Percentiles rank a stretch among this genome's conserved stretches.
Evolutionary conservation across 2,113 vertebrate genomes (phyloP).

Genomic region (Rhinoderma darwinii): DNA sequence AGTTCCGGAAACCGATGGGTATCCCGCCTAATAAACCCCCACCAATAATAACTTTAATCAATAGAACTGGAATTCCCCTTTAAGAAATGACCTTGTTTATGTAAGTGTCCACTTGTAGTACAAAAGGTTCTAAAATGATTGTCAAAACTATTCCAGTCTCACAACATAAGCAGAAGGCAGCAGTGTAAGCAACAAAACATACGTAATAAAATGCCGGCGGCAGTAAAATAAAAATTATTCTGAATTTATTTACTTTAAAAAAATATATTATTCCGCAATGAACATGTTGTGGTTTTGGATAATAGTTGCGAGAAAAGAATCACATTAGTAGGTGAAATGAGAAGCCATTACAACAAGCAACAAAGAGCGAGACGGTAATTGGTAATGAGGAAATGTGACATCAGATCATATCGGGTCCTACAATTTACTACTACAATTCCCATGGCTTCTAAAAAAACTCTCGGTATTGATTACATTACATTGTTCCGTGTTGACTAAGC

Average conservation of each 20-base stretch:
- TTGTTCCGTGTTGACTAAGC: slow-evolving; percentile 41
- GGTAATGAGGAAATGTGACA: slow-evolving; percentile 49
- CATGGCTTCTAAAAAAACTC: slow-evolving; percentile 3
- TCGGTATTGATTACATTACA: slow-evolving; percentile 26
- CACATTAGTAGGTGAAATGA: slow-evolving; percentile 51
- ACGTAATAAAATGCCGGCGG: neutral
- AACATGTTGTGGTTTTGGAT: slow-evolving; percentile 39
- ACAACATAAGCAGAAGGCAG: neutral
- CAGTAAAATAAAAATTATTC: slow-evolving; percentile 6
- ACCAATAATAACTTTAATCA: neutral
- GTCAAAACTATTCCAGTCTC: neutral
- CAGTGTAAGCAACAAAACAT: neutral
- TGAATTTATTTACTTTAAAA: slow-evolving; percentile 12
- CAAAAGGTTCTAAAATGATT: neutral
- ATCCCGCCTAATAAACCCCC: no score
- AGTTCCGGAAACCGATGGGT: no score
- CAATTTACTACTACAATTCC: slow-evolving; percentile 45
- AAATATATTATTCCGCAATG: slow-evolving; percentile 21
- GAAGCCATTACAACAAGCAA: slow-evolving; percentile 39
- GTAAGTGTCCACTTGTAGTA: neutral
- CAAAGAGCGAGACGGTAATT: slow-evolving; percentile 41
- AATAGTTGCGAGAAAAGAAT: slow-evolving; percentile 24
- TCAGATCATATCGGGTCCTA: slow-evolving; percentile 34
- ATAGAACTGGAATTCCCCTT: neutral
- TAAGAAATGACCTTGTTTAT: neutral